These are phyloP conservation scores for Intellagama lesueurii DNA, from an alignment of 2,797 vertebrate species.

Conservation along the genomic window DNA sequence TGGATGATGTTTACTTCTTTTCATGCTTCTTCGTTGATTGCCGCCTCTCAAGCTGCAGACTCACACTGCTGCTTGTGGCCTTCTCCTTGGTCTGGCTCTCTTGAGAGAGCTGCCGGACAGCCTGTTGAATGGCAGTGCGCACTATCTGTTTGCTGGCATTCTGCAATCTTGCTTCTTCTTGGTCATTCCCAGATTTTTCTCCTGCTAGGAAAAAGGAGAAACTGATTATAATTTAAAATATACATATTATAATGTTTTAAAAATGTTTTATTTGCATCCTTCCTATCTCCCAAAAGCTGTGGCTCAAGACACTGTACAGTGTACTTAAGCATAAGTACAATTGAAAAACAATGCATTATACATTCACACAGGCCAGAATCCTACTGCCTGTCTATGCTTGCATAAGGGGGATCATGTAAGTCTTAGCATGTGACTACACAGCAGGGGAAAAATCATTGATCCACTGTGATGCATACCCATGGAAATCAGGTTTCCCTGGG, in stretches of 20 bases:
- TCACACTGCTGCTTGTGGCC: slow-evolving; percentile 9
- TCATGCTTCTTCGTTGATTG: slow-evolving; percentile 75
- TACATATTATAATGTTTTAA: background rate
- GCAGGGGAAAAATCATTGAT: too few relatives aligned
- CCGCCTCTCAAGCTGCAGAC: slow-evolving; percentile 64
- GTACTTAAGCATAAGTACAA: too few relatives aligned
- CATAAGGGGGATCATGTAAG: too few relatives aligned
- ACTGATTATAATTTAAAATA: slow-evolving; percentile 10
- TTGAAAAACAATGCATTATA: too few relatives aligned
- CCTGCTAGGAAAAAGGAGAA: slow-evolving; percentile 66
- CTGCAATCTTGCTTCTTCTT: slow-evolving; percentile 80
- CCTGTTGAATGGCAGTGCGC: slow-evolving; percentile 79
- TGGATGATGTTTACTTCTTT: slow-evolving; percentile 73
- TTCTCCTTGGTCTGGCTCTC: slow-evolving; percentile 73
- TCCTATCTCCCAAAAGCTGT: too few relatives aligned
- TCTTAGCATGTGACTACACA: too few relatives aligned
- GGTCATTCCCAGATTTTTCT: slow-evolving; percentile 75
- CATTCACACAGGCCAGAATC: too few relatives aligned
- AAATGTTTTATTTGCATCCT: too few relatives aligned
- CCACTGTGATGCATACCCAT: too few relatives aligned
- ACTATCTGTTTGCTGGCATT: slow-evolving; percentile 83
- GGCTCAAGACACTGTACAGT: too few relatives aligned
- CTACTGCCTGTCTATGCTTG: too few relatives aligned
- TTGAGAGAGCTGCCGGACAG: slow-evolving; percentile 80
- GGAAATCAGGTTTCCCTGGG: too few relatives aligned